Percentiles rank a stretch among this genome's conserved stretches.
Conservation (phyloP, 2,113 vertebrate species). For the Fregetta grallaria region DNA sequence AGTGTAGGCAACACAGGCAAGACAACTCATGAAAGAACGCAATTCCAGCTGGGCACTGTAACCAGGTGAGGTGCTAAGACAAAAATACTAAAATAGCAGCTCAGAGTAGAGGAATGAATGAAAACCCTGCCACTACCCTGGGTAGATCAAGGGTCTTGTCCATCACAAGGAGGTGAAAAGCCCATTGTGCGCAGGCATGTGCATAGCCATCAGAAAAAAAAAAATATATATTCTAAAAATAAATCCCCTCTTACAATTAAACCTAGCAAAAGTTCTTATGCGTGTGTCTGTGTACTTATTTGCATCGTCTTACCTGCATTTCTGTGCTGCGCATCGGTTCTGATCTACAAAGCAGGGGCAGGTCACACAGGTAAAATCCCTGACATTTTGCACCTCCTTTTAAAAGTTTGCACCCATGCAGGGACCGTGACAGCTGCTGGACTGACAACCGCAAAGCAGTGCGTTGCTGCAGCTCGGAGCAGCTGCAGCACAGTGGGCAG, state of each 20-base stretch:
- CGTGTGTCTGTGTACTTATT: background rate
- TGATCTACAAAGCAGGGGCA: background rate
- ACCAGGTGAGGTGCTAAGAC: background rate
- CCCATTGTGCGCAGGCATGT: rapidly evolving
- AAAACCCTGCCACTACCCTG: background rate
- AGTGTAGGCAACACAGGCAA: background rate
- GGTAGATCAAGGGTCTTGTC: background rate
- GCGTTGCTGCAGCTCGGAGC: background rate
- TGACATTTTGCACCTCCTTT: background rate
- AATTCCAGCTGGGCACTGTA: background rate
- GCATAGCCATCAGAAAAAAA: background rate
- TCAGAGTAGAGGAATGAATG: background rate
- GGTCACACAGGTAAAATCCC: background rate
- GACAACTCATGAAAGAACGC: background rate
- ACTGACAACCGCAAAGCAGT: background rate
- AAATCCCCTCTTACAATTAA: background rate
- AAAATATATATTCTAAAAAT: background rate
- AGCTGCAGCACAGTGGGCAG: background rate
- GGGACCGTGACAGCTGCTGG: background rate
- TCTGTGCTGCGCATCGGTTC: background rate
- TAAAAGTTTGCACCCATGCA: background rate
- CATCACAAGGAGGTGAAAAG: background rate
- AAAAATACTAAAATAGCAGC: background rate
- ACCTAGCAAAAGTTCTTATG: background rate
- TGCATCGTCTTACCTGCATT: background rate